Base-by-base conservation (phyloP, 2,888 invertebrate genomes). In the Eupithecia exiguata region DNA sequence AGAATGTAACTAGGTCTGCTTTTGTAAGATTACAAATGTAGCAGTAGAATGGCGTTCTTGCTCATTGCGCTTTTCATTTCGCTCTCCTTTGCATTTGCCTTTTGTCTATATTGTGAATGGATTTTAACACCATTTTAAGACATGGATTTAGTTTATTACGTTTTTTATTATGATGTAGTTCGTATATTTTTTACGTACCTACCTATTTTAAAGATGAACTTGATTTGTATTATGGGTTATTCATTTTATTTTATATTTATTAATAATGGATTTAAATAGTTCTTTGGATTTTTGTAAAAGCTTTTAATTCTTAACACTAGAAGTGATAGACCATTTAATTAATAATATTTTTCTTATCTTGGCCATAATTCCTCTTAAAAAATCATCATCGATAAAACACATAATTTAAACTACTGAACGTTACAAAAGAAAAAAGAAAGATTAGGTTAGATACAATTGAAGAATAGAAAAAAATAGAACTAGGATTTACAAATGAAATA, bases 1-100 rank as follows among this genome's bases (percentile, higher is more conserved):
- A 75, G 73, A 78, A 76, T 79, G 79, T 77, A 78, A 78, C 79
- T 77, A 72, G 75, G 75, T 71, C 75, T 74, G 73, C 78, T 77
- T 75, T 80, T 80, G 80, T 78, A 71, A 77, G 76, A 75, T 77
- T 77, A 77, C 77, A 71, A 77, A 77, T 77, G 77, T 77, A 71
- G 74, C 53, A 21, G 76, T 78, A 71, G 75, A 79, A 76, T 78
- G 72, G 77, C 43, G 71, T 74, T 25, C 68, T 74, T 71, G 74
- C 71, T 78, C 79, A 78, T 79, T 78, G 80, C 78, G 73, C 71
- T 71, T 76, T 73, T 72, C 72, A 73, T 72, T 65, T 75, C 61
- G 49, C 49, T 43, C 46, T 67, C 65, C 46, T 18, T 46, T 30
- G 71, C 62, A 36, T 68, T 77, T 68, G 70, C 68, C 72, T 72